Evolutionary conservation across 2,888 invertebrate genomes (phyloP).

Genomic region (Synanthedon andrenaeformis): DNA sequence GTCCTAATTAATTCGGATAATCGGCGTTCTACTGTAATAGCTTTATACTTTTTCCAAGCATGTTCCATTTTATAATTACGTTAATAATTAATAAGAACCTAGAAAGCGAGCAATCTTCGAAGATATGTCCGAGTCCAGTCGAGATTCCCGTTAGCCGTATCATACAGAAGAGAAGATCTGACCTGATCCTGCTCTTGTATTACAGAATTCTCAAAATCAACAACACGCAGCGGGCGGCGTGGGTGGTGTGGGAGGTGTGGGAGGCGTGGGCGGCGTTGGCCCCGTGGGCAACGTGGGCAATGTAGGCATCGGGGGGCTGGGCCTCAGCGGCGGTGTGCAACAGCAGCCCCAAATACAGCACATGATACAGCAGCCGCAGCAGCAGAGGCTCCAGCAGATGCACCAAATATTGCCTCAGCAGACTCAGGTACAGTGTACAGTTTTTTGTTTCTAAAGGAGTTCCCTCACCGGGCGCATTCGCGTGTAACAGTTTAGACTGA

Average conservation of each 20-base stretch:
- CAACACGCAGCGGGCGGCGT: conserved; percentile 42
- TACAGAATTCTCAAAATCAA: conserved; percentile 58
- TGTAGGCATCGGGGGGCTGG: conserved; percentile 36
- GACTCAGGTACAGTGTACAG: conserved; percentile 49
- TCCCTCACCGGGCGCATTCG: not conserved
- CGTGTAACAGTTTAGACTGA: not conserved
- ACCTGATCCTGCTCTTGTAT: too few species aligned
- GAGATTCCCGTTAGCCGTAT: too few species aligned
- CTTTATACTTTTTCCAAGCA: too few species aligned
- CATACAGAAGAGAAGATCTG: too few species aligned
- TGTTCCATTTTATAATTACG: too few species aligned
- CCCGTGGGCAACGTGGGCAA: conserved; percentile 30
- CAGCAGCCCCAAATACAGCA: conserved; percentile 67
- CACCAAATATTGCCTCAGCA: conserved; percentile 70
- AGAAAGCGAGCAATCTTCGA: too few species aligned
- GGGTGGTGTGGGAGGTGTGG: conserved; percentile 26
- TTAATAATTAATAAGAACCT: too few species aligned
- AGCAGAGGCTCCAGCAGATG: conserved; percentile 72
- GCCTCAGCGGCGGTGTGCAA: conserved; percentile 27
- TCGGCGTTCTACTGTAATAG: too few species aligned
- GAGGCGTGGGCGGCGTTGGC: conserved; percentile 37
- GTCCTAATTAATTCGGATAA: too few species aligned
- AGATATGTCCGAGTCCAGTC: too few species aligned
- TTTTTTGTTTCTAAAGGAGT: not conserved
- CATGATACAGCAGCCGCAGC: conserved; percentile 53